phyloP scores from a whole-genome alignment of 1,140 invertebrate species.

The Diachasmimorpha longicaudata region DNA sequence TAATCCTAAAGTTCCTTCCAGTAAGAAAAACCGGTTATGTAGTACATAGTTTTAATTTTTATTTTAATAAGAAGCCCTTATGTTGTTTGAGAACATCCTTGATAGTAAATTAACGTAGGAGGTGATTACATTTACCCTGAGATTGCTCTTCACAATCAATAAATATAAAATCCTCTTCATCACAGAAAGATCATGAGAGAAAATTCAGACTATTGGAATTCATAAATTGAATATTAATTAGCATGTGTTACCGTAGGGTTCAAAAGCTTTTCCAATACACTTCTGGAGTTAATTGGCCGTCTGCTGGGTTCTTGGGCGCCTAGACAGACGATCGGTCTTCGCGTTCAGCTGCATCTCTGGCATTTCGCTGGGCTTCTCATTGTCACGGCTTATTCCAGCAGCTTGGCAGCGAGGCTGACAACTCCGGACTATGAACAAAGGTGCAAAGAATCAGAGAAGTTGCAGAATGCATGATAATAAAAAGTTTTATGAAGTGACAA shows the following conservation, averaged over 20 bases:
- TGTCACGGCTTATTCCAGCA: conserved; percentile 52
- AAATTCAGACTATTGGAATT: no score
- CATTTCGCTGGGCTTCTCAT: conserved; percentile 46
- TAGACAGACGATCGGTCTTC: conserved; percentile 28
- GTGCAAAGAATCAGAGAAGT: conserved; percentile 26
- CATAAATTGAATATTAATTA: no score
- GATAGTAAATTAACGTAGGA: no score
- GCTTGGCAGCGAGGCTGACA: conserved; percentile 49
- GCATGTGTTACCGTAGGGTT: conserved; percentile 37
- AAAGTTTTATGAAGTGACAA: neutral
- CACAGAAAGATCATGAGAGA: no score
- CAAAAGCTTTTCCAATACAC: conserved; percentile 38
- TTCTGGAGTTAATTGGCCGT: conserved; percentile 45
- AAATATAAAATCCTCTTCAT: no score
- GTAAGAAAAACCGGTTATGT: conserved; percentile 30
- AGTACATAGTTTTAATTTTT: no score
- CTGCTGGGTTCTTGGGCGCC: conserved; percentile 46
- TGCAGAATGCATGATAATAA: no score
- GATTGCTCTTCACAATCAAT: no score
- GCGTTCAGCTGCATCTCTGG: conserved; percentile 49
- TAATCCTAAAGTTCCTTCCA: conserved; percentile 39
- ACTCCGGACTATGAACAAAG: conserved; percentile 47
- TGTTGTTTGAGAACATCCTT: no score
- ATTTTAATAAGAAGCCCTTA: no score
- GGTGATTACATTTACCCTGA: no score